Base-by-base conservation (phyloP, 2,888 invertebrate species). In the Falcaria lacertinaria region DNA sequence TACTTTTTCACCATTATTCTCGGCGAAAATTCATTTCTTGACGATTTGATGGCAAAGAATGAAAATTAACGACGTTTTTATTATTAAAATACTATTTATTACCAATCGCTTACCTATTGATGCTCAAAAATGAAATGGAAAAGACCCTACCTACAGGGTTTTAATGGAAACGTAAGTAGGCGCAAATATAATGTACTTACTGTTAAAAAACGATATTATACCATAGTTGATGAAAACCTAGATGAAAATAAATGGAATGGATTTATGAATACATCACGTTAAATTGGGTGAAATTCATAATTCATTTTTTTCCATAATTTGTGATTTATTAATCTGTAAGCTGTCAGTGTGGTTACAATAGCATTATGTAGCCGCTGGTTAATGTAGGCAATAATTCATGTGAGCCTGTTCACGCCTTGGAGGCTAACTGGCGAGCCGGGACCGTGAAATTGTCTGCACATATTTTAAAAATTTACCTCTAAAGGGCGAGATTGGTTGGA, bases 361-460 rank as follows among this genome's bases (percentile, higher is more conserved):
- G 22, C 7, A 14, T 22, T 14, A 36, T 36, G 36, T 36, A 64
- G 50, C 44, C 59, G 46, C 72, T 72, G 73, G 68, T 63, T 63
- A 64, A 68, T 66, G 68, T 60, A 60, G 67, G 67, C 62, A 68
- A 80, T 85, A 82, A 79, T 73, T 86, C 80, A 83, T 75, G 69
- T 68, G 68, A 51, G 64, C 66, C 69, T 74, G 76, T 78, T 72
- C 69, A 66, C 71, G 64, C 64, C 65, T 61, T 59, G 68, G 41
- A 51, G 57, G 60, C 57, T 67, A 60, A 57, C 61, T 63, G 61
- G 69, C 57, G 76, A 54, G 65, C 74, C 60, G 62, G 39, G 54
- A 47, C 74, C 83, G 80, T 87, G 83, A 87, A 87, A 88, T 87
- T 87, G 76, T 69, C 56, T 71, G 71, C 72, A 74, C 72, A 80